Conservation (phyloP, 2,888 invertebrate species). For the Hedychridium roseum region DNA sequence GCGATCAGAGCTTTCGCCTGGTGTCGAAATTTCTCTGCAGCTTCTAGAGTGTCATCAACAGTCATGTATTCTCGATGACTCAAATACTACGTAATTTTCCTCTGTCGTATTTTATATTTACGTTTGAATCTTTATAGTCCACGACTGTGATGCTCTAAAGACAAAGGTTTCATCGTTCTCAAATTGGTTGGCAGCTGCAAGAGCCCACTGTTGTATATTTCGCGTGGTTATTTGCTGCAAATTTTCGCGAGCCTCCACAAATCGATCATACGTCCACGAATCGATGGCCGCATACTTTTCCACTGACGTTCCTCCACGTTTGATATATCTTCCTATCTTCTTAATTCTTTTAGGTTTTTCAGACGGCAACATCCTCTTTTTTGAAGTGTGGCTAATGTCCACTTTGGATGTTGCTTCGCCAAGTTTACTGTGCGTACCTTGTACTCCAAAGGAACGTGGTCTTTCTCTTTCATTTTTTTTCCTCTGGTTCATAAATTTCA, state of each 20-base stretch:
- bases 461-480: background rate
- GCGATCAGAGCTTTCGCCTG: conserved; percentile 1
- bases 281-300: too few relatives aligned
- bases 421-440: conserved; percentile 8
- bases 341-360: conserved; percentile 5
- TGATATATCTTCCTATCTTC: too few relatives aligned
- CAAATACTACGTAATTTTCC: conserved; percentile 2
- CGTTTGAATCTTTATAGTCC: conserved; percentile 17
- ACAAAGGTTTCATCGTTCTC: background rate
- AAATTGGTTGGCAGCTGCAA: conserved; percentile 17
- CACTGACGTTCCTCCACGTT: conserved; percentile 10
- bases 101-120: conserved; percentile 12
- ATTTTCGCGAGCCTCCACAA: conserved; percentile 10
- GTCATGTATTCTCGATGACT: background rate
- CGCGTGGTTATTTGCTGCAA: conserved; percentile 11
- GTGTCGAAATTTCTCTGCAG: conserved; percentile 2
- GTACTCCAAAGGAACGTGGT: conserved; percentile 7
- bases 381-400: conserved; percentile 11
- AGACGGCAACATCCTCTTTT: conserved; percentile 6
- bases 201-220: conserved; percentile 1
- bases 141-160: conserved; percentile 6
- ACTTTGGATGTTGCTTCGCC: conserved; percentile 12
- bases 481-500: background rate
- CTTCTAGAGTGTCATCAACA: conserved; percentile 1
- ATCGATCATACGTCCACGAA: conserved; percentile 14